Base-by-base conservation (phyloP, 2,113 vertebrate species). In the Salvelinus alpinus region DNA sequence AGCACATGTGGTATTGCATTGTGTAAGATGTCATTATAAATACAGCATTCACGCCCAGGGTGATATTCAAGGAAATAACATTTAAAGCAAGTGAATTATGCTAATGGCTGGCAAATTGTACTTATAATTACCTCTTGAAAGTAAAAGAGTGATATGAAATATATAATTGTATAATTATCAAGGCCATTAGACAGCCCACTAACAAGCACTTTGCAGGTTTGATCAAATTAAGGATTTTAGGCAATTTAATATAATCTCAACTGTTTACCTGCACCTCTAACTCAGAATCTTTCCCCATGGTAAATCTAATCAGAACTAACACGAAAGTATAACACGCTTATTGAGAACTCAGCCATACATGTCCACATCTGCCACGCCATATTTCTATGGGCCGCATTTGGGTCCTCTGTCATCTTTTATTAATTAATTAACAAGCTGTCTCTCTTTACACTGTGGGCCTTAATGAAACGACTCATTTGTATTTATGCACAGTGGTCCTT, bases 371-470 rank as follows among this genome's bases (percentile, higher is more conserved):
- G 74, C 38, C 9, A 44, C 9, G 18, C 68, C 74, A 85, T 83
- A 79, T 82, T 81, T 86, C 75, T 73, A 73, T 78, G 68, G 77
- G 73, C 75, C 25, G 65, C 82, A 79, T 80, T 78, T 83, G 83
- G 80, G 85, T 66, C 66, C 75, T 44, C 75, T 84, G 81, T 82
- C 85, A 84, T 74, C 80, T 88, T 87, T 89, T 82, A 91, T 91
- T 88, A 89, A 92, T 90, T 90, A 90, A 81, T 90, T 91, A 91
- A 81, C 85, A 87, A 74, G 68, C 85, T 89, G 88, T 83, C 88
- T 88, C 82, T 89, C 84, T 91, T 91, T 80, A 80, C 83, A 84
- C 62, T 83, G 82, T 71, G 72, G 65, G 86, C 81, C 87, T 90
- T 90, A 90, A 91, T 93, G 89, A 92, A 87, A 89, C 80, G 82